These are phyloP conservation scores for Haliclystus octoradiatus DNA, from an alignment of 30 jellyfish, hydroid and myxozoan genomes.

Conservation along the genomic window DNA sequence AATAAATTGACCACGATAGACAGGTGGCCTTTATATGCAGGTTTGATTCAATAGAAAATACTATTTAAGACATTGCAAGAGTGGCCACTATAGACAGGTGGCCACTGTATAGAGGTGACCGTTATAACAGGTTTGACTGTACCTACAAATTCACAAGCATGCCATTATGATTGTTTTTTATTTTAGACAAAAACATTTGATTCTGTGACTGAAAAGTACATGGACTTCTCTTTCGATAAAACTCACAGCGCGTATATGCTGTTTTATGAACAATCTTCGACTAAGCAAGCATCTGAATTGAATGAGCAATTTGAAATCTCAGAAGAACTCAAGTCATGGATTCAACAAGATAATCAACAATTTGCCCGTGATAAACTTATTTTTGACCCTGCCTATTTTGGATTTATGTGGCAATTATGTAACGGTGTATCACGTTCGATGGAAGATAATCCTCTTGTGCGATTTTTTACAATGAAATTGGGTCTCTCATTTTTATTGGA, in stretches of 20 bases:
- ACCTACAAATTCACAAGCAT: too few species aligned
- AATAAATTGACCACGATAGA: too few species aligned
- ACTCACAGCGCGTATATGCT: slow-evolving; percentile 96
- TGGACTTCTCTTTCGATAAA: slow-evolving; percentile 91
- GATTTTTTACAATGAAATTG: slow-evolving; percentile 51
- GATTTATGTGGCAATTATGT: slow-evolving; percentile 90
- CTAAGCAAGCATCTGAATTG: slow-evolving; percentile 37
- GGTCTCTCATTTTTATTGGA: slow-evolving; percentile 74
- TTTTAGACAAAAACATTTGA: slow-evolving; percentile 92
- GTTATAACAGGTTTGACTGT: too few species aligned
- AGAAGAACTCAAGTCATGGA: slow-evolving; percentile 62
- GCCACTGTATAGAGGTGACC: too few species aligned
- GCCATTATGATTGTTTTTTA: too few species aligned
- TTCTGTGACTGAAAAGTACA: slow-evolving; percentile 91
- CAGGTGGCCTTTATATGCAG: too few species aligned
- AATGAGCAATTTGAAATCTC: slow-evolving; percentile 28
- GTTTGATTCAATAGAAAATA: too few species aligned
- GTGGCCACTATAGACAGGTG: too few species aligned
- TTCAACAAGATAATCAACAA: slow-evolving; percentile 77
- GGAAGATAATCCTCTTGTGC: slow-evolving; percentile 17
- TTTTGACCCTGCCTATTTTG: slow-evolving; percentile 65
- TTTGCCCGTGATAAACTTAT: slow-evolving; percentile 77
- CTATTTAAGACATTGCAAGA: too few species aligned
- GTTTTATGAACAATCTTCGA: slow-evolving; percentile 71
- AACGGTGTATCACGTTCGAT: slow-evolving; percentile 63